Percentiles rank a stretch among this genome's conserved stretches.
These are phyloP conservation scores for Chrysopa pallens DNA, from an alignment of 1,140 invertebrate genomes.

Conservation along the genomic window DNA sequence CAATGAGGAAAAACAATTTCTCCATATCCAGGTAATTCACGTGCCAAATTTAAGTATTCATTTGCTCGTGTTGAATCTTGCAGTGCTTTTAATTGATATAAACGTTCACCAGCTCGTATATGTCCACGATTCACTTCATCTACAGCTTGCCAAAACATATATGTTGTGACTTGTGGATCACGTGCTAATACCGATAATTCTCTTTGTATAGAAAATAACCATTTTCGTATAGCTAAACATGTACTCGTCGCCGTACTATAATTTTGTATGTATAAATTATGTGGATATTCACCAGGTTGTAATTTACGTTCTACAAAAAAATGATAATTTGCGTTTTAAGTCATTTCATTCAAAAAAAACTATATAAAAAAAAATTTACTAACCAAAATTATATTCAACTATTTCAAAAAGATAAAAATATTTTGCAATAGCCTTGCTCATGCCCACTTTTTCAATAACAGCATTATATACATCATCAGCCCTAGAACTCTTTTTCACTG, in stretches of 20 bases:
- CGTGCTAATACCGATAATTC: constrained; percentile 48
- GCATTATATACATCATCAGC: constrained; percentile 82
- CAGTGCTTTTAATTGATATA: constrained; percentile 89
- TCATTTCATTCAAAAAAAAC: no score
- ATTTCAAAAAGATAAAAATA: constrained; percentile 98
- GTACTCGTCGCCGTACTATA: constrained; percentile 96
- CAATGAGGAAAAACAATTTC: constrained; percentile 89
- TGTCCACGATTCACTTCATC: constrained; percentile 90
- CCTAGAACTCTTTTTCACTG: constrained; percentile 77
- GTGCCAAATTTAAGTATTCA: constrained; percentile 76
- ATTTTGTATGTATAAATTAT: constrained; percentile 97
- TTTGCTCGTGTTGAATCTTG: constrained; percentile 74
- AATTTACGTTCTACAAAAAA: constrained; percentile 71
- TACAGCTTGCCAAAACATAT: constrained; percentile 72
- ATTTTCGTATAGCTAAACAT: constrained; percentile 84
- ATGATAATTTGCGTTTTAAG: no score
- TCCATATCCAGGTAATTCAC: constrained; percentile 76
- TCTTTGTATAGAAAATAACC: constrained; percentile 70
- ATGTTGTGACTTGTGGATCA: constrained; percentile 42
- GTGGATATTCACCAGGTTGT: constrained; percentile 83
- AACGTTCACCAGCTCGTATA: constrained; percentile 69
- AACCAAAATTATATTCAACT: constrained; percentile 90
- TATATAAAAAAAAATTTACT: constrained; percentile 15
- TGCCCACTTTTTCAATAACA: constrained; percentile 70
- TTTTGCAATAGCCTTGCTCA: constrained; percentile 61